phyloP scores from a whole-genome alignment of 2,888 invertebrate species.

The Ephialtes manifestator region DNA sequence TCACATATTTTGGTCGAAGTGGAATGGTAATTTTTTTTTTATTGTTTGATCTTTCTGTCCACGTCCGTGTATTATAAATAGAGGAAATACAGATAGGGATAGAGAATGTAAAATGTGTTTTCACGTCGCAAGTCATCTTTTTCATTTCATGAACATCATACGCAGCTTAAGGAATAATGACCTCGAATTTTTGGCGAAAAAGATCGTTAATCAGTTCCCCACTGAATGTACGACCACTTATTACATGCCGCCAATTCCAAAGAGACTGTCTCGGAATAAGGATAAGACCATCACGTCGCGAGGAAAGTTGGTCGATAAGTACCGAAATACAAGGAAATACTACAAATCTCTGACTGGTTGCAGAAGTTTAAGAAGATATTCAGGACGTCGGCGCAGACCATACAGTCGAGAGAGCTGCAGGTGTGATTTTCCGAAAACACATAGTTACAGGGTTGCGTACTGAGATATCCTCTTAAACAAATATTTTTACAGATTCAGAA shows the following conservation, averaged over 20 bases:
- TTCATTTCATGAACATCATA: neutral
- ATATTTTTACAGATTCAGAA: conserved; percentile 13
- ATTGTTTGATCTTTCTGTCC: too few relatives aligned
- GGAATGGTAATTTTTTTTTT: too few relatives aligned
- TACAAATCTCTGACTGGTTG: conserved; percentile 4
- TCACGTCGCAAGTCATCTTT: neutral
- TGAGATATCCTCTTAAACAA: too few relatives aligned
- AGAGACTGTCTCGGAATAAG: conserved; percentile 11
- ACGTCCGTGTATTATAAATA: too few relatives aligned
- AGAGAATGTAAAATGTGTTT: neutral
- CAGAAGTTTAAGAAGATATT: neutral
- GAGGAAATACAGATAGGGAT: too few relatives aligned
- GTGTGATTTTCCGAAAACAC: too few relatives aligned
- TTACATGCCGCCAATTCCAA: conserved; percentile 18
- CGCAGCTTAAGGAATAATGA: conserved; percentile 32
- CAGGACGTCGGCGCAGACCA: too few relatives aligned
- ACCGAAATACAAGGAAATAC: conserved; percentile 16
- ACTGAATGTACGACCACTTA: neutral
- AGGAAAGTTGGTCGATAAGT: conserved; percentile 41
- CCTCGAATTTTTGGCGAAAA: conserved; percentile 23
- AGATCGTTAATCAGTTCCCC: conserved; percentile 15
- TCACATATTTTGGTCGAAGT: too few relatives aligned
- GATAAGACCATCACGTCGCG: conserved; percentile 21
- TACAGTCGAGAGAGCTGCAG: too few relatives aligned
- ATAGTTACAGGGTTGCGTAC: too few relatives aligned